Base-by-base conservation (phyloP, 2,113 vertebrate genomes). In the Sander lucioperca region DNA sequence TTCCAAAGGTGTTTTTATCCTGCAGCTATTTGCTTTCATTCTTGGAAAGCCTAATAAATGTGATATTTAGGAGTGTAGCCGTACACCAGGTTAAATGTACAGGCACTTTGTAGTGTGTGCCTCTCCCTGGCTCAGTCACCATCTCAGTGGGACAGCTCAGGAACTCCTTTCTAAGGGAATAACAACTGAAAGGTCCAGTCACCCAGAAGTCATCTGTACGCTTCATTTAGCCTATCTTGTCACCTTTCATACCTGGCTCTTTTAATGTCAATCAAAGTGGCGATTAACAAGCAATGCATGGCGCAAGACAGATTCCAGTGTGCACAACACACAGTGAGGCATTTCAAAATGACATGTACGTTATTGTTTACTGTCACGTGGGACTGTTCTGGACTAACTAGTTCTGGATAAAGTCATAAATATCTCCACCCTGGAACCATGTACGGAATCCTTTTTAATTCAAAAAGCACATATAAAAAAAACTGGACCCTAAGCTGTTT, bases 181-280 rank as follows among this genome's bases (percentile, higher is more conserved):
- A 62, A 68, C 33, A 79, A 43, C 21, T 27, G 53, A 87, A 78
- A 77, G 80, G 74, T 75, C 59, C 79, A 83, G 85, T 88, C 85
- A 84, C 19, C 74, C 87, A 80, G 80, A 90, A 86, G 36, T 86
- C 64, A 76, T 67, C 61, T n/a, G 74, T 30, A 77, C 15, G 51
- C 85, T 85, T 63, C 76, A 85, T 85, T 89, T 74, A 80, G 36
- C 65, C 58, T 25, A 0, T 66, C 74, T 63, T 74, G 80, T 88
- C 84, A 72, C 75, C 62, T 63, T 78, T 83, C 78, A 74, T 82
- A 77, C 73, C 85, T 74, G 85, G 1, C 21, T 73, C 36, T 86
- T 61, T 47, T 48, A 63, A 68, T 18, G 7, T 39, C 47, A 45
- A 12, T 47, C 14, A 65, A 63, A 80, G 74, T 27, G 66, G 14